Evolutionary conservation across 2,113 vertebrate species (phyloP), one percentile per base, ranked within the genome.

Genomic region (Cochlearius cochlearius): DNA sequence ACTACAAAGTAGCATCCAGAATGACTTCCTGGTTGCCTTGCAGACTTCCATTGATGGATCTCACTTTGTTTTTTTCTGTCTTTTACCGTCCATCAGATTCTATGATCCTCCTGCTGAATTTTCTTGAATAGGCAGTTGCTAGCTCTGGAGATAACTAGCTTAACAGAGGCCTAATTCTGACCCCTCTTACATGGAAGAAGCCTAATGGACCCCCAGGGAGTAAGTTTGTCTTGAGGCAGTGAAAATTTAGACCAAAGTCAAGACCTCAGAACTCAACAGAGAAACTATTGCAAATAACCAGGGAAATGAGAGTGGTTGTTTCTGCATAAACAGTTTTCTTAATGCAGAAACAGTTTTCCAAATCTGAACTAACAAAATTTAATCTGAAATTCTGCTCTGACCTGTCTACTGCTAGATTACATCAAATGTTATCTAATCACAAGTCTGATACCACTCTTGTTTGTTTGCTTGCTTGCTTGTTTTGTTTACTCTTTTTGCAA

Each of bases 181-280:
- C 73, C 76, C 59, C 55, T 71, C 68, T 91, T 94, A 71, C 41
- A 89, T 74, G 84, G 86, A 91, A 80, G 64, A 86, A 96, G 26
- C 21, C 43, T 84, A 87, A 87, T 87, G 60, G 34, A 53, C 4
- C 69, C 30, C 26, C 9, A 67, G 66, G 73, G 89, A 92, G 67
- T 56, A 75, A 67, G 39, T 85, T 92, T 53, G 74, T 96, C 73
- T 45, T 56, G 27, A 91, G 69, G 49, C 60, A 90, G 36, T 86
- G 55, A 92, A 95, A 94, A 95, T 58, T 91, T 91, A 96, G 89
- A 74, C 49, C 60, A 86, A 68, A 92, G 68, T 84, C 41, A 91
- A 72, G 76, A 89, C n/a, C 73, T 63, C 41, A 93, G 60, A 93
- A 81, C 30, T 71, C 64, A 78, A 43, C 34, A 67, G 43, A 68